Conservation (phyloP, 2,888 invertebrate genomes). For the Galeruca laticollis region DNA sequence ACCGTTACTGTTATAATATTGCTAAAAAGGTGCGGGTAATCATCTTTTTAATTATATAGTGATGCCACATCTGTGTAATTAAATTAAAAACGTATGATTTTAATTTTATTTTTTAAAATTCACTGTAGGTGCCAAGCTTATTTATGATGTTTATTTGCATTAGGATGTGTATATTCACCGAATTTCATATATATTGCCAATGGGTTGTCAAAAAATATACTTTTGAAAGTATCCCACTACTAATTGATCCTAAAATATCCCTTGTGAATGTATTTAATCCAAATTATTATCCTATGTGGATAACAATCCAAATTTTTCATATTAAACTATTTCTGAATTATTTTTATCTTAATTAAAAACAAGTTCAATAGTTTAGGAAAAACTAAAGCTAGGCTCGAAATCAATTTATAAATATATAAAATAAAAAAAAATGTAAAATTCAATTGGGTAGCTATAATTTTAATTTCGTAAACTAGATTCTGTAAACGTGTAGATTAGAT, state of each 20-base stretch:
- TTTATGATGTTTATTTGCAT: conserved; percentile 35
- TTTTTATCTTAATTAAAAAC: too few species aligned
- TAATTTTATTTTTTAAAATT: conserved; percentile 43
- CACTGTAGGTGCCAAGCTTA: conserved; percentile 22
- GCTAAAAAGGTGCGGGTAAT: conserved; percentile 46
- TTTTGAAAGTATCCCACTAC: not conserved
- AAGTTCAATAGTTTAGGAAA: too few species aligned
- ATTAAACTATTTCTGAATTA: too few species aligned
- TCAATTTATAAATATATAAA: not conserved
- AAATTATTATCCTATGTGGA: not conserved
- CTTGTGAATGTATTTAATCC: too few species aligned
- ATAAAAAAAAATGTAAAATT: not conserved
- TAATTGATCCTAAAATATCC: too few species aligned
- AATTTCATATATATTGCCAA: conserved; percentile 18
- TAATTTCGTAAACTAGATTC: too few species aligned
- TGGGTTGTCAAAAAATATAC: not conserved
- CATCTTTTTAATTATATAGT: conserved; percentile 43
- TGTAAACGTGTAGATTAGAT: too few species aligned
- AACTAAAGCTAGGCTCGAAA: too few species aligned
- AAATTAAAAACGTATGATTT: conserved; percentile 29
- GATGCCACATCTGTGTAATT: conserved; percentile 45
- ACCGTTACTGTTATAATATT: conserved; percentile 43
- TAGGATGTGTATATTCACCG: not conserved
- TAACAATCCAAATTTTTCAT: too few species aligned
- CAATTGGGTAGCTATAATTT: not conserved